phyloP scores from a whole-genome alignment of 2,113 vertebrate genomes.

The Neolamprologus modestus region DNA sequence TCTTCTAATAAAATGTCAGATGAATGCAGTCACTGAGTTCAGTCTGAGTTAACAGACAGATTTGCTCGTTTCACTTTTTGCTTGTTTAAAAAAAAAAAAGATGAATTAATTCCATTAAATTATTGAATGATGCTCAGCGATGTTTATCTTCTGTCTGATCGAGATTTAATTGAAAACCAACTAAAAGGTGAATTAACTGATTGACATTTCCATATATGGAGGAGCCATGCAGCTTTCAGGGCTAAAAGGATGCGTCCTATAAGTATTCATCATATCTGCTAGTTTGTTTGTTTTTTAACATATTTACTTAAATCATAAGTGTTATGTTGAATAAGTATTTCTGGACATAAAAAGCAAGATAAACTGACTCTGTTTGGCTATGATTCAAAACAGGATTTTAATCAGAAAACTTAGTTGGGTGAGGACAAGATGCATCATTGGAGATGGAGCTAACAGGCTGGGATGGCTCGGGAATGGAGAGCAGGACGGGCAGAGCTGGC shows the following conservation, averaged over 20 bases:
- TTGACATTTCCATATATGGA: background rate
- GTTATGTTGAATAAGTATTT: background rate
- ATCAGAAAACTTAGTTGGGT: background rate
- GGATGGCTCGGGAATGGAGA: background rate
- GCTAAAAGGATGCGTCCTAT: background rate
- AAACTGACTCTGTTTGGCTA: background rate
- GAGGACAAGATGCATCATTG: background rate
- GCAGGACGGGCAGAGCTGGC: background rate
- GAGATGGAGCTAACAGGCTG: background rate
- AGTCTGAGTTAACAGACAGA: background rate
- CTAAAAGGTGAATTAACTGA: background rate
- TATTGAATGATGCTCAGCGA: background rate
- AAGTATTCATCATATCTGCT: fast-evolving
- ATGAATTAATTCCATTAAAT: background rate
- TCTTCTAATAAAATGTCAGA: background rate
- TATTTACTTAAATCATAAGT: background rate
- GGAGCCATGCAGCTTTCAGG: background rate
- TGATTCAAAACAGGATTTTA: background rate
- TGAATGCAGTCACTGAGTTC: background rate
- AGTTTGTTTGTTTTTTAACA: background rate
- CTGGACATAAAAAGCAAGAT: background rate
- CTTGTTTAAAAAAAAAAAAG: background rate
- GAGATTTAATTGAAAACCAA: background rate
- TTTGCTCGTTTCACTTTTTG: background rate
- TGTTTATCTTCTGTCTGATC: background rate